A percentile compares a stretch with the other conserved stretches of the same genome.
These are phyloP conservation scores for Emydoidea blandingii DNA, from an alignment of 2,797 vertebrate species.

Conservation along the genomic window DNA sequence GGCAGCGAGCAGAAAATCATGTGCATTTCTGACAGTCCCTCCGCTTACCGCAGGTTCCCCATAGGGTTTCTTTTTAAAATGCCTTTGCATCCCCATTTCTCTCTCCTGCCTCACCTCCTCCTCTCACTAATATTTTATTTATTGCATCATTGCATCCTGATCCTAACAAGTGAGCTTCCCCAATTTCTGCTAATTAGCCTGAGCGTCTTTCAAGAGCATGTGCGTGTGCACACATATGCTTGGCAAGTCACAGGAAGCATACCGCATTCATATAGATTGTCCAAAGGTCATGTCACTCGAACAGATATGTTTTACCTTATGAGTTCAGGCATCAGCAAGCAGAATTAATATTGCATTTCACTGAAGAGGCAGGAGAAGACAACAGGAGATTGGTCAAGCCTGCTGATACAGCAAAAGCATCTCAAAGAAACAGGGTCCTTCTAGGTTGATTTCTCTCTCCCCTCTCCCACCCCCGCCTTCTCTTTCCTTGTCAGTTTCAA, in stretches of 20 bases:
- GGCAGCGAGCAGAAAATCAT: conserved; percentile 12
- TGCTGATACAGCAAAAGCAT: not conserved
- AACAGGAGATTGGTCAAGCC: not conserved
- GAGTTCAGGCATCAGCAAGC: not conserved
- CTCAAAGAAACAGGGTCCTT: not conserved
- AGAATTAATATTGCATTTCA: conserved; percentile 25
- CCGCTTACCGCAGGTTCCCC: conserved; percentile 30
- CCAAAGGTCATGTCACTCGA: not conserved
- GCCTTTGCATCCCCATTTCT: not conserved
- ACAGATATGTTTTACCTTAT: not conserved
- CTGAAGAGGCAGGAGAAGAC: not conserved
- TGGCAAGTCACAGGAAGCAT: not conserved
- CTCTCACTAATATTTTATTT: conserved; percentile 63
- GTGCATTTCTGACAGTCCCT: conserved; percentile 20
- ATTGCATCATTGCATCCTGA: conserved; percentile 50
- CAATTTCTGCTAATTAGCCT: conserved; percentile 32
- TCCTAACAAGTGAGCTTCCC: conserved; percentile 25
- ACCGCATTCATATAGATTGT: rapidly evolving
- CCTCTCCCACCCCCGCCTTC: not conserved
- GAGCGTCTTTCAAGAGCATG: not conserved
- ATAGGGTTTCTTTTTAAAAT: not conserved
- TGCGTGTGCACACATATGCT: not conserved
- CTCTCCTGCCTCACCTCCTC: not conserved
- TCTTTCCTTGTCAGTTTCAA: not conserved
- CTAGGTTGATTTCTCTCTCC: not conserved